Base-by-base conservation (phyloP, 1,140 invertebrate genomes). In the Mercenaria mercenaria region DNA sequence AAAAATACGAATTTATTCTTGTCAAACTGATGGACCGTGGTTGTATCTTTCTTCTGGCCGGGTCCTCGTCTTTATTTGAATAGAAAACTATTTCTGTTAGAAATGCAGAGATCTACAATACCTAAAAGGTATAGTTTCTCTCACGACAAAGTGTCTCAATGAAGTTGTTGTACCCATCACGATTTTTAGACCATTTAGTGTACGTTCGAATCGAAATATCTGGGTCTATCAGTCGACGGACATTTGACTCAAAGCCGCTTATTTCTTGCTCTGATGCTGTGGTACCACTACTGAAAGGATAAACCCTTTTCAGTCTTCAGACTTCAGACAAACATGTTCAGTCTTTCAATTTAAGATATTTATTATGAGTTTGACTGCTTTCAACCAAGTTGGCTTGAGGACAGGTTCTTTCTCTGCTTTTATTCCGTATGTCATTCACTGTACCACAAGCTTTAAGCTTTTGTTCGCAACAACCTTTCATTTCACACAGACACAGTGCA, bases 101-200 rank as follows among this genome's bases (percentile, higher is more conserved):
- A n/a, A n/a, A n/a, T n/a, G n/a, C n/a, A n/a, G n/a, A n/a, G n/a
- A n/a, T n/a, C n/a, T n/a, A n/a, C 43, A 83, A 41, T 84, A 91
- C 79, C 72, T 91, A 88, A 76, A 91, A 91, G 20, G 67, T 77
- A 67, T 91, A 91, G 32, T 89, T 64, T 41, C 67, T 18, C 50
- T 81, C 76, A 13, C 29, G 67, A 79, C 88, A 91, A 47, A 90
- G 91, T 32, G 8, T 72, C 23, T 47, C 52, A 2, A 86, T 86
- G 37, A 47, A 90, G 0, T 72, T 18, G 0, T 86, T 69, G 39
- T 90, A 90, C 0, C 23, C 34, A 47, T 61, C 37, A 29, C 20
- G 20, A 29, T 83, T 90, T 18, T 83, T 64, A n/a, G 82, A 67
- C 34, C 72, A 43, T 41, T 47, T 72, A 52, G 79, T 81, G 81